Percentiles rank a stretch among this genome's conserved stretches.
Conservation (phyloP, 2,797 vertebrate genomes). For the Ceryle rudis region DNA sequence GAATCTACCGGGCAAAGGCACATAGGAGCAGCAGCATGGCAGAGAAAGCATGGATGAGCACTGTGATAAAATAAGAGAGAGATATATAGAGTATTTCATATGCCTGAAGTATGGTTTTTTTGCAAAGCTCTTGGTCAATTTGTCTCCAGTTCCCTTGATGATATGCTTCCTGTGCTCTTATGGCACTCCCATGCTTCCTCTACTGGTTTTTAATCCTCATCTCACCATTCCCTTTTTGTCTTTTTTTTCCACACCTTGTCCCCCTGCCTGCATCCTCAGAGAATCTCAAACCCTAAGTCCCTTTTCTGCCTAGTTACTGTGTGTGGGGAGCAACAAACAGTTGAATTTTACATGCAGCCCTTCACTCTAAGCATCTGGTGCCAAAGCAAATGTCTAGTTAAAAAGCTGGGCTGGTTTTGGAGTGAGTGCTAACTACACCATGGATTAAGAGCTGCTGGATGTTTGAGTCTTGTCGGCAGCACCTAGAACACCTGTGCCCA, state of each 20-base stretch:
- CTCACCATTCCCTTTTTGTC: not conserved
- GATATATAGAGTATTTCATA: not conserved
- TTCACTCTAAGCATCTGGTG: slow-evolving; percentile 74
- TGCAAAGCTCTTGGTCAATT: not conserved
- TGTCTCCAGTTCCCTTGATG: not conserved
- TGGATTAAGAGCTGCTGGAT: not conserved
- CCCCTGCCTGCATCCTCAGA: not conserved
- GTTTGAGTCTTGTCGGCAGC: not conserved
- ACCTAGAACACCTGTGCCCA: not conserved
- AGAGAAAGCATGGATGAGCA: not conserved
- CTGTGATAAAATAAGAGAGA: not conserved
- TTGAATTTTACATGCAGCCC: slow-evolving; percentile 55
- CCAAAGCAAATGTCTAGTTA: slow-evolving; percentile 82
- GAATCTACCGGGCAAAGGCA: not conserved
- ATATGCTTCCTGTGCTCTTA: not conserved
- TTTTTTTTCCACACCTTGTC: not conserved
- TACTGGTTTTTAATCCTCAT: not conserved
- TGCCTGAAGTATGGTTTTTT: not conserved
- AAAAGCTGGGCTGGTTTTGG: slow-evolving; percentile 63
- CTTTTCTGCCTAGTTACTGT: not conserved
- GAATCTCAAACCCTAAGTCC: not conserved
- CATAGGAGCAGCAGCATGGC: not conserved
- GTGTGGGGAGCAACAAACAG: not conserved
- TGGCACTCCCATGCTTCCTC: not conserved
- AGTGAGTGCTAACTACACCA: not conserved